These are phyloP conservation scores for Ditula angustiorana DNA, from an alignment of 2,888 invertebrate species.

Conservation along the genomic window DNA sequence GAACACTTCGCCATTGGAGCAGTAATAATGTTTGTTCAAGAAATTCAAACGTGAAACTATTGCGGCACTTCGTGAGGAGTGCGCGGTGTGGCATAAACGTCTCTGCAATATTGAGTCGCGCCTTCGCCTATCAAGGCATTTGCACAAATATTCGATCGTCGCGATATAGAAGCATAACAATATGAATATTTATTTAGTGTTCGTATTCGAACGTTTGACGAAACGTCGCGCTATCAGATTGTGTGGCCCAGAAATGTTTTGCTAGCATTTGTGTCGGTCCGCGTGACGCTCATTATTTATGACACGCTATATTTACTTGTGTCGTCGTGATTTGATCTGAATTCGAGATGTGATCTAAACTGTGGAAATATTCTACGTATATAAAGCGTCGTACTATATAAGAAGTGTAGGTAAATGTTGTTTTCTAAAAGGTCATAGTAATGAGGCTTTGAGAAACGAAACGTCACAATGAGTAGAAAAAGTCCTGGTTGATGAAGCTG, in stretches of 20 bases:
- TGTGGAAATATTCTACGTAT: not conserved
- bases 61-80: slow-evolving; percentile 59
- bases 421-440: slow-evolving; percentile 28
- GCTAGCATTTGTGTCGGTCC: slow-evolving; percentile 28
- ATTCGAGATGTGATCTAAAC: slow-evolving; percentile 25
- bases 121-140: slow-evolving; percentile 52
- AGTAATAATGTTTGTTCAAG: slow-evolving; percentile 81
- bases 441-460: slow-evolving; percentile 63
- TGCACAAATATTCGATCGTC: slow-evolving; percentile 56
- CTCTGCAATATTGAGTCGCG: slow-evolving; percentile 59
- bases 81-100: slow-evolving; percentile 59
- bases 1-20: slow-evolving; percentile 74
- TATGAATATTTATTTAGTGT: slow-evolving; percentile 43
- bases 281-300: slow-evolving; percentile 47
- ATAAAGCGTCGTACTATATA: not conserved
- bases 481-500: slow-evolving; percentile 82
- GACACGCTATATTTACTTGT: slow-evolving; percentile 46
- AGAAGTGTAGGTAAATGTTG: not conserved
- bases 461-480: slow-evolving; percentile 79
- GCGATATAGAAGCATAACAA: slow-evolving; percentile 44
- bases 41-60: slow-evolving; percentile 80
- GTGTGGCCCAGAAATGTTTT: slow-evolving; percentile 30
- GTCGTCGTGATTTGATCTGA: slow-evolving; percentile 30
- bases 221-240: slow-evolving; percentile 41
- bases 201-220: slow-evolving; percentile 42